Conservation (phyloP, 2,888 invertebrate species). For the Drosophila helvetica region DNA sequence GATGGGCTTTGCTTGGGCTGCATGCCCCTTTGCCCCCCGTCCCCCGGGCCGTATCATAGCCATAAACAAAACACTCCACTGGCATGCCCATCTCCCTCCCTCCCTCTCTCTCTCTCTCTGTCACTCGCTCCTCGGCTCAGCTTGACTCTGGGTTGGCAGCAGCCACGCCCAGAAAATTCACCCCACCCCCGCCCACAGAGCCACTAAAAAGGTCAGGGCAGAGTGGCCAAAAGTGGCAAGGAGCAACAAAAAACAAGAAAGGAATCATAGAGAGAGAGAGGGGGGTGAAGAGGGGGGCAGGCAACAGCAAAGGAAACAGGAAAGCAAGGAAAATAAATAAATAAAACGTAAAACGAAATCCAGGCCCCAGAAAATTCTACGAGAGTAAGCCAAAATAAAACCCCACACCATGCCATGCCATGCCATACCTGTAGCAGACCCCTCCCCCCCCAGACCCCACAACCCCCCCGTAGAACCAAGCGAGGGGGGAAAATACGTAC, state of each 20-base stretch:
- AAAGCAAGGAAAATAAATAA: conserved; percentile 38
- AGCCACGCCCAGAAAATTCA: conserved; percentile 70
- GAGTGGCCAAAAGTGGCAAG: conserved; percentile 47
- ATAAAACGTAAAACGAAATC: conserved; percentile 58
- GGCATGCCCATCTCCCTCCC: no score
- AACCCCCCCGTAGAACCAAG: no score
- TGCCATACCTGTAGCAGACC: conserved; percentile 49
- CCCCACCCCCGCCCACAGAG: conserved; percentile 13
- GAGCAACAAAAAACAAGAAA: conserved; percentile 16
- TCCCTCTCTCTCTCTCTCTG: background rate
- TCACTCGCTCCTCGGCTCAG: background rate
- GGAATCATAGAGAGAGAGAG: background rate
- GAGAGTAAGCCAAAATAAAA: conserved; percentile 70
- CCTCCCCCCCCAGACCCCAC: background rate
- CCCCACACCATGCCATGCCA: conserved; percentile 33
- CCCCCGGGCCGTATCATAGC: conserved; percentile 23
- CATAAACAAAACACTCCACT: conserved; percentile 40
- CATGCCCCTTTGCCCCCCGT: background rate
- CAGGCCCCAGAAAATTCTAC: conserved; percentile 45
- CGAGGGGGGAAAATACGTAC: conserved; percentile 23
- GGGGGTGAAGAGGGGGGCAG: background rate
- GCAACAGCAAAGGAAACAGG: conserved; percentile 6
- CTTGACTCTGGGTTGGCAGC: conserved; percentile 37
- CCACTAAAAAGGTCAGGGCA: conserved; percentile 68
- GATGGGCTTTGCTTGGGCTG: no score